These are phyloP conservation scores for Aphaenogaster ashmeadi DNA, from an alignment of 1,140 invertebrate species.

Conservation along the genomic window DNA sequence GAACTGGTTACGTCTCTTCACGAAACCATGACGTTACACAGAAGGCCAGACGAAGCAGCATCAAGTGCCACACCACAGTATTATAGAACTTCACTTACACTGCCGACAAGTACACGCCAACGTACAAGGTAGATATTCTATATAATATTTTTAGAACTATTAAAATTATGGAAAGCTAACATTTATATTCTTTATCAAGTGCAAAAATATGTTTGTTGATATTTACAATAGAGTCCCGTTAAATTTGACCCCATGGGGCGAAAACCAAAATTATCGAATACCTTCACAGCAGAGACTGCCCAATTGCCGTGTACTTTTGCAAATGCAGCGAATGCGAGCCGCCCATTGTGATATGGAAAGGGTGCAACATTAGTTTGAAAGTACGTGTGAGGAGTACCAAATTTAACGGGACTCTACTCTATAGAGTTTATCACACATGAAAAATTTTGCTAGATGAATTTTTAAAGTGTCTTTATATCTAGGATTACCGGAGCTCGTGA, in stretches of 20 bases:
- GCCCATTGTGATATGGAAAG: too few relatives aligned
- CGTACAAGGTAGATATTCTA: conserved; percentile 87
- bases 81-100: conserved; percentile 90
- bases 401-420: too few relatives aligned
- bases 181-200: neutral
- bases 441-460: neutral
- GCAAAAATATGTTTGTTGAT: conserved; percentile 1
- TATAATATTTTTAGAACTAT: conserved; percentile 16
- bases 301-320: too few relatives aligned
- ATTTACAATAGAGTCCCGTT: neutral
- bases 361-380: too few relatives aligned
- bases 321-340: too few relatives aligned
- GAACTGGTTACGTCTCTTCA: conserved; percentile 87
- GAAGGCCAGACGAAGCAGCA: conserved; percentile 87
- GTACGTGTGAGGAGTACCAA: too few relatives aligned
- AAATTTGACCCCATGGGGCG: too few relatives aligned
- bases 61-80: conserved; percentile 86
- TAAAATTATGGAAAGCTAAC: neutral
- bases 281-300: too few relatives aligned
- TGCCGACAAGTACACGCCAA: conserved; percentile 90
- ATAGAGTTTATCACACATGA: neutral
- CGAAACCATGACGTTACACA: conserved; percentile 91
- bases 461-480: conserved; percentile 64
- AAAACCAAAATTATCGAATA: too few relatives aligned
- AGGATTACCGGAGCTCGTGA: conserved; percentile 88